Percentiles rank a stretch among this genome's conserved stretches.
These are phyloP conservation scores for Calosoma granatense DNA, from an alignment of 1,140 invertebrate species.

Conservation along the genomic window DNA sequence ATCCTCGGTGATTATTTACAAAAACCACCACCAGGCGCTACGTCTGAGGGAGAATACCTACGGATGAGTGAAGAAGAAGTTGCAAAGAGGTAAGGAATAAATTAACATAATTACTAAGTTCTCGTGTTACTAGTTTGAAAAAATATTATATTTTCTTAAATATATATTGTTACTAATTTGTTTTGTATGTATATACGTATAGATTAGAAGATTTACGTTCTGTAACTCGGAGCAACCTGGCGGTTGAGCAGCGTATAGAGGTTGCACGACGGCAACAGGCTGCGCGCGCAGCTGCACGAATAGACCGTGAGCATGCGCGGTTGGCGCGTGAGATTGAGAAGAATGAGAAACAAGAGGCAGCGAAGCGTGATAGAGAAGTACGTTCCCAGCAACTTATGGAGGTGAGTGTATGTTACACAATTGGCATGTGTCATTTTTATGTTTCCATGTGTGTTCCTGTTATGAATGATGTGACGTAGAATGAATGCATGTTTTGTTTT, in stretches of 20 bases:
- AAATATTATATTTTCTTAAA: constrained; percentile 1
- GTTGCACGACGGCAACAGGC: constrained; percentile 53
- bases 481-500: not conserved
- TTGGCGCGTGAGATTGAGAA: constrained; percentile 49
- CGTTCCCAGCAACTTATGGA: constrained; percentile 62
- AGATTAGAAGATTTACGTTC: constrained; percentile 49
- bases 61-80: constrained; percentile 53
- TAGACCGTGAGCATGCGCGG: constrained; percentile 49
- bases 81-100: constrained; percentile 40
- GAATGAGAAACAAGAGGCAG: constrained; percentile 64
- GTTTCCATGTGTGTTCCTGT: not conserved
- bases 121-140: too few relatives aligned
- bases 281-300: constrained; percentile 46
- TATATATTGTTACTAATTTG: too few relatives aligned
- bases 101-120: constrained; percentile 1
- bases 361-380: constrained; percentile 61
- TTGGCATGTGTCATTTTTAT: not conserved
- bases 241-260: constrained; percentile 54
- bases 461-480: too few relatives aligned
- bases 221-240: constrained; percentile 43
- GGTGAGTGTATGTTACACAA: constrained; percentile 33
- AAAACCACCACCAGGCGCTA: constrained; percentile 43
- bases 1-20: constrained; percentile 86
- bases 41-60: constrained; percentile 43
- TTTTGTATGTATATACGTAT: too few relatives aligned